Evolutionary conservation across 2,888 invertebrate species (phyloP), one percentile per base, ranked within the genome.

Genomic region (Marasmarcha lunaedactyla): DNA sequence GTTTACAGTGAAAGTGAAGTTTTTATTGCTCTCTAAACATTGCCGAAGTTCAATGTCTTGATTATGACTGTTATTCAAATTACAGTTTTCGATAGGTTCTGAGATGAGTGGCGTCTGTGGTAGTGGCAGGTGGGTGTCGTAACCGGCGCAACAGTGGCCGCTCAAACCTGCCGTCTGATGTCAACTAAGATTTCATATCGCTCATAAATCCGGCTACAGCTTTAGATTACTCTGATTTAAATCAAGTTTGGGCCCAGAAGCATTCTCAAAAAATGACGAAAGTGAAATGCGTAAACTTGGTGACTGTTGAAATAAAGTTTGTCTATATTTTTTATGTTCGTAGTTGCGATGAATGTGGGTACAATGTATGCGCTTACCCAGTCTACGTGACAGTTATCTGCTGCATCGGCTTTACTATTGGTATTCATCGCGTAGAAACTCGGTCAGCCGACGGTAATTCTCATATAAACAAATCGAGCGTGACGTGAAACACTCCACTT

Each of bases 11-110:
- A 83, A 81, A 81, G 83, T 79, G 73, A 74, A 71, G 71, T 73
- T 65, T 71, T 54, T 49, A 51, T 55, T 72, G 70, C 71, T 73
- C 70, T 71, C 67, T 69, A 60, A 65, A 57, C 57, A 57, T 62
- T 55, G 63, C 59, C 52, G 63, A 81, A 79, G 81, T 81, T 81
- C 81, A 83, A 76, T 83, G 81, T 65, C 74, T 81, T 67, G 67
- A 73, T 79, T 76, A 77, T 71, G 71, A 63, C 63, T 66, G 64
- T 71, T 74, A 71, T 69, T 68, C 58, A 65, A 72, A 71, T 67
- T 71, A 70, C 69, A 68, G 63, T 66, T 62, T 70, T 67, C 54
- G 30, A 30, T 63, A 56, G 50, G 35, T 36, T 36, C 35, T 40
- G 12, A 15, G 20, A 36, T 37, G 41, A 43, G 20, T 38, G 38